Conservation (phyloP, 2,888 invertebrate genomes). For the Tribolium freemani region DNA sequence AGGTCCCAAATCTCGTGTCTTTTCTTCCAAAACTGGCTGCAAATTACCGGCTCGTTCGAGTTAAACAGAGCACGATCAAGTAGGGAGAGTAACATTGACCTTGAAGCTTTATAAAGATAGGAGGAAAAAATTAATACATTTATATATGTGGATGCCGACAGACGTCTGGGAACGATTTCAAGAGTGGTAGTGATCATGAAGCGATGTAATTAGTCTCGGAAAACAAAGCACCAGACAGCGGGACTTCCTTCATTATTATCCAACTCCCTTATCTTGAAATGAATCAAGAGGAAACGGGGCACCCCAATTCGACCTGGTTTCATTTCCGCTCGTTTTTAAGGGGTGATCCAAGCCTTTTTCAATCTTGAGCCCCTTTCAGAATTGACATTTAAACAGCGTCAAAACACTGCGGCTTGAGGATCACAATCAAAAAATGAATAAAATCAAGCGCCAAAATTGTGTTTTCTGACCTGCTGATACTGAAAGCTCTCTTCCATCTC, state of each 20-base stretch:
- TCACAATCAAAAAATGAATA: neutral
- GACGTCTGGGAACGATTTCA: slow-evolving; percentile 33
- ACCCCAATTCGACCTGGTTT: slow-evolving; percentile 34
- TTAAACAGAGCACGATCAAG: slow-evolving; percentile 35
- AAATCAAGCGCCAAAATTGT: too few species aligned
- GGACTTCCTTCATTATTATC: slow-evolving; percentile 38
- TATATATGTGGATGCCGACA: slow-evolving; percentile 23
- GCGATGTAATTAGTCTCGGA: slow-evolving; percentile 37
- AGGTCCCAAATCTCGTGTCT: slow-evolving; percentile 36
- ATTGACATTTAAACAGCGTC: neutral
- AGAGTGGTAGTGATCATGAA: slow-evolving; percentile 25
- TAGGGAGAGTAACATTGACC: slow-evolving; percentile 34
- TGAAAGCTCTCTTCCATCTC: slow-evolving; percentile 51
- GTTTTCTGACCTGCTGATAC: slow-evolving; percentile 37
- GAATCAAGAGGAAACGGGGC: slow-evolving; percentile 12
- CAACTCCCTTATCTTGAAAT: slow-evolving; percentile 24
- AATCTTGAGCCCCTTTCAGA: neutral
- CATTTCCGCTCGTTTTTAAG: slow-evolving; percentile 26
- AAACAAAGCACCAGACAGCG: slow-evolving; percentile 41
- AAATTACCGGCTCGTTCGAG: slow-evolving; percentile 17
- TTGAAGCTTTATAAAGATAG: slow-evolving; percentile 19
- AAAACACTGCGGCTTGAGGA: neutral
- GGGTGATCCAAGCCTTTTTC: neutral
- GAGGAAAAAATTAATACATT: neutral
- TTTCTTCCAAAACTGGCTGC: slow-evolving; percentile 34